phyloP scores from a whole-genome alignment of 1,140 invertebrate species.

The Caenorhabditis latens region DNA sequence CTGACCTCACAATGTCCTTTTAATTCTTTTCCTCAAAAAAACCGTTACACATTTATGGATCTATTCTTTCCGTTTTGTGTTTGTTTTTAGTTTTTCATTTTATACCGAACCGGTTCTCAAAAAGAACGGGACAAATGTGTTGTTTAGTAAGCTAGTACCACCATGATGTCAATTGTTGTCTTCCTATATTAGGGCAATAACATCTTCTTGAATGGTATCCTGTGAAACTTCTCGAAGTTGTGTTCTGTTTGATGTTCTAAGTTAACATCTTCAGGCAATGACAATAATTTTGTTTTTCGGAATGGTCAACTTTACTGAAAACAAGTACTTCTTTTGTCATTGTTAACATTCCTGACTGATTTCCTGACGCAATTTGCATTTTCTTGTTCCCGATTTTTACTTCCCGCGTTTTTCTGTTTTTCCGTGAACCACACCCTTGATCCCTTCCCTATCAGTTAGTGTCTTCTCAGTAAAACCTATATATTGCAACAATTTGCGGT shows the following conservation, averaged over 20 bases:
- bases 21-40: constrained; percentile 2
- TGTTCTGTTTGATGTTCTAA: not conserved
- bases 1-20: constrained; percentile 22
- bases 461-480: not conserved
- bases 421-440: constrained; percentile 18
- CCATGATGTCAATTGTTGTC: constrained; percentile 8
- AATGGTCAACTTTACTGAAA: too few relatives aligned
- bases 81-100: not conserved
- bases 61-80: not conserved
- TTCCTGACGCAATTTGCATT: too few relatives aligned
- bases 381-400: too few relatives aligned
- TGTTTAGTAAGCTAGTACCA: constrained; percentile 30
- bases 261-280: too few relatives aligned
- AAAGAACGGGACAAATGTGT: not conserved
- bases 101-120: constrained; percentile 15
- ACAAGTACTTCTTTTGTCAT: too few relatives aligned
- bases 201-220: not conserved
- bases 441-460: not conserved
- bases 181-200: constrained; percentile 12
- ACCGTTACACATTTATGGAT: constrained; percentile 38
- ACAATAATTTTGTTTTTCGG: too few relatives aligned
- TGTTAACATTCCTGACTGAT: too few relatives aligned
- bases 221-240: not conserved
- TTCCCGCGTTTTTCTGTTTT: not conserved
- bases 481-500: constrained; percentile 41